phyloP scores from a whole-genome alignment of 2,113 vertebrate genomes.

The Choloepus hoffmanni region DNA sequence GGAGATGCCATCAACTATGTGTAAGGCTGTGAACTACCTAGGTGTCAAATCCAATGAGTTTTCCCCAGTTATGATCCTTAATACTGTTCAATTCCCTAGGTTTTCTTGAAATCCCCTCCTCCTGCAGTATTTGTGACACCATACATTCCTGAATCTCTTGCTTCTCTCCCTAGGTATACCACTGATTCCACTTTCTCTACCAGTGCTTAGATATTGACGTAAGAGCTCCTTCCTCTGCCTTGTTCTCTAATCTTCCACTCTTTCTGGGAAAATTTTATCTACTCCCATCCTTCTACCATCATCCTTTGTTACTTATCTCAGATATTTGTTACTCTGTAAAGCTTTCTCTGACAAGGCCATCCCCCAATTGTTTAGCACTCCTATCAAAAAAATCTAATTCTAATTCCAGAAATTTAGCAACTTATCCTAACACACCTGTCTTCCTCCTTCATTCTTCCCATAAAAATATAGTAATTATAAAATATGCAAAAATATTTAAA shows the following conservation, averaged over 20 bases:
- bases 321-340: neutral
- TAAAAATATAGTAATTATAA: conserved; percentile 17
- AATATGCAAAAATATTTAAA: conserved; percentile 18
- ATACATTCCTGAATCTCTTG: neutral
- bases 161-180: neutral
- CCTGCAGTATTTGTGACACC: neutral
- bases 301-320: neutral
- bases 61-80: neutral
- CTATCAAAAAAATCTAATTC: neutral
- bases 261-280: neutral
- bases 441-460: neutral
- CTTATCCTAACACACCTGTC: neutral
- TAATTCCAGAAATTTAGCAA: neutral
- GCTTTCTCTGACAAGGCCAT: neutral
- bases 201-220: neutral
- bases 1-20: neutral
- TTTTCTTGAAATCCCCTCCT: neutral
- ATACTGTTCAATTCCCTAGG: no score
- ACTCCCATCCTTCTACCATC: neutral
- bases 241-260: neutral
- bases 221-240: neutral
- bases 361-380: neutral
- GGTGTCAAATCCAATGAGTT: neutral
- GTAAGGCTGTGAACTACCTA: neutral
- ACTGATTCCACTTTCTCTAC: neutral